Conservation (phyloP, 2,797 vertebrate species). For the Falco naumanni region DNA sequence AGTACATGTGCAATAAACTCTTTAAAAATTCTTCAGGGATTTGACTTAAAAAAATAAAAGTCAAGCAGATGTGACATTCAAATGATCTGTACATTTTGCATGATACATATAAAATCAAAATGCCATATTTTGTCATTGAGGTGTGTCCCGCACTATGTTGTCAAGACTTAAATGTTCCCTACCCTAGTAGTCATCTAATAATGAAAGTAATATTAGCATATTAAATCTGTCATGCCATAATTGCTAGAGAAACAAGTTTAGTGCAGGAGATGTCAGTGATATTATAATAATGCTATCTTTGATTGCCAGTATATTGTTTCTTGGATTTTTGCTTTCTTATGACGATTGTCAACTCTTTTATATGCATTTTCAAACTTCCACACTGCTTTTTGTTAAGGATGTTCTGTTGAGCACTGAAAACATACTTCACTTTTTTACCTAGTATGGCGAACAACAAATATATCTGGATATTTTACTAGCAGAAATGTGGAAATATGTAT, state of each 20-base stretch:
- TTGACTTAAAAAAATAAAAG: background rate
- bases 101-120: background rate
- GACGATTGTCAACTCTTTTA: background rate
- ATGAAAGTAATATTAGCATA: slow-evolving; percentile 33
- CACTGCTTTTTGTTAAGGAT: background rate
- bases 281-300: background rate
- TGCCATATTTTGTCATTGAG: background rate
- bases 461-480: background rate
- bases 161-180: background rate
- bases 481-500: background rate
- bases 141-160: background rate
- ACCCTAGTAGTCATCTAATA: background rate
- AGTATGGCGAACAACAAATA: background rate
- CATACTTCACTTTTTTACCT: background rate
- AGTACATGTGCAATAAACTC: background rate
- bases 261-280: background rate
- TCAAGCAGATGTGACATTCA: background rate
- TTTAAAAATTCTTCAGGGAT: background rate
- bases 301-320: slow-evolving; percentile 34
- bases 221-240: slow-evolving; percentile 14
- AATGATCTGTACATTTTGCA: background rate
- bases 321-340: slow-evolving; percentile 6
- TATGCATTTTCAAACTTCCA: background rate
- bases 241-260: slow-evolving; percentile 11
- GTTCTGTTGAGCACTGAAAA: background rate